These are phyloP conservation scores for Capitulum mitella DNA, from an alignment of 2,888 invertebrate species.

Conservation along the genomic window DNA sequence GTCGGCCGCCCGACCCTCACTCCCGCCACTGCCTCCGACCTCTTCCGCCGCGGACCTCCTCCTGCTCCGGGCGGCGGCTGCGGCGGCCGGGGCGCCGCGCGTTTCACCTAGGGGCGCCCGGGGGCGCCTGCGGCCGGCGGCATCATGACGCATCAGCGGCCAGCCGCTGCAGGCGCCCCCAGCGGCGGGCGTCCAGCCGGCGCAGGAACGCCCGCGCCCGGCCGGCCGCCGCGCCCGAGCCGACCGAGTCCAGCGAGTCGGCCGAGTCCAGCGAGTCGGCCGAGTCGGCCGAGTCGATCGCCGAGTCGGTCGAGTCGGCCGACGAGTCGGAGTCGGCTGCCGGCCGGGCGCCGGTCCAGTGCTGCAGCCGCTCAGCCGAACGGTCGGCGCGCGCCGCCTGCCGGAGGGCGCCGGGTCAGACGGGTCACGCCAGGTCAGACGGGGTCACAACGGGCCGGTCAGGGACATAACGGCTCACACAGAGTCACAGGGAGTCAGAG, in stretches of 20 bases:
- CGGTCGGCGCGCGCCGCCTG: slow-evolving; percentile 7
- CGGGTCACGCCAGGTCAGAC: no score
- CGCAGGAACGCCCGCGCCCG: background rate
- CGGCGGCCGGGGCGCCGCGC: background rate
- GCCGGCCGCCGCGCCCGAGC: background rate
- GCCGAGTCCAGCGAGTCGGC: background rate
- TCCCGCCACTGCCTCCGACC: no score
- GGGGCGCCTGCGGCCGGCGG: background rate
- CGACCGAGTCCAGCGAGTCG: background rate
- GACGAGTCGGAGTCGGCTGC: background rate
- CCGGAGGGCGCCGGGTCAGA: background rate
- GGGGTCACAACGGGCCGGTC: no score
- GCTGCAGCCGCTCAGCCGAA: background rate
- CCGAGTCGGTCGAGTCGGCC: background rate
- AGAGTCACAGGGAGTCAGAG: no score
- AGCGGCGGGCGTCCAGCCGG: background rate
- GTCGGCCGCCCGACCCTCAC: no score
- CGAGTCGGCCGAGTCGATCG: background rate
- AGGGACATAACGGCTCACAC: no score
- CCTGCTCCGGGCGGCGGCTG: background rate
- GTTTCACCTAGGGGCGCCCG: background rate
- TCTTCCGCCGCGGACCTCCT: background rate
- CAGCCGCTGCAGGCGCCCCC: background rate
- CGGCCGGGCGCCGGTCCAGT: background rate
- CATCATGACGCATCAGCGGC: background rate